Evolutionary conservation across 2,113 vertebrate species (phyloP), one percentile per base, ranked within the genome.

Genomic region (Mormyrus lacerda): DNA sequence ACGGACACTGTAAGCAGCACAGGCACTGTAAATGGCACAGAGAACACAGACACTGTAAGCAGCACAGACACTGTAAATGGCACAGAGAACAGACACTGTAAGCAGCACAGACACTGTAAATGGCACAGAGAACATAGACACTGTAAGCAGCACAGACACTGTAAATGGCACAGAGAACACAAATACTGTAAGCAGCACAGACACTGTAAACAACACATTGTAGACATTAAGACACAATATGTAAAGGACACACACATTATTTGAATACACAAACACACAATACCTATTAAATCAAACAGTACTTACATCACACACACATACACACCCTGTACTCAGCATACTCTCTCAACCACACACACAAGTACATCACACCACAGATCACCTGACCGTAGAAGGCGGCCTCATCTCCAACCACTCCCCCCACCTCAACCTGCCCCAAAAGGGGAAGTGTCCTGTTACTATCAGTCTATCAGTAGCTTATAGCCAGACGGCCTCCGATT

Each of bases 401-500:
- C 21, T 7, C 58, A 61, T 3, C 11, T 44, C 58, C 35, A 58
- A 7, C 10, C 4, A 51, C 45, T 4, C 85, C 48, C 85, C 24
- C 48, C 45, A 27, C 47, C 8, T 27, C 13, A 39, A 47, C 27
- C 79, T 45, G 79, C 2, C 65, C 88, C 17, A 73, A 24, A 27
- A 45, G 3, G 19, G 73, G 48, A 42, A 48, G 11, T 9, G 35
- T 4, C 10, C 31, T 5, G 31, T n/a, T 19, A n/a, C 42, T n/a
- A 4, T 5, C 90, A 51, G 76, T 89, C 42, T n/a, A 4, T 5
- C 90, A 51, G 76, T 89, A 83, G 61, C 35, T 88, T 55, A 31
- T 79, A 79, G 4, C 35, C 19, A 44, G 89, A 65, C 42, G 79
- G 87, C 69, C 87, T 90, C 85, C 35, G 55, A 88, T 89, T 88